Conservation (phyloP, 2,113 vertebrate genomes). For the Neogobius melanostomus region DNA sequence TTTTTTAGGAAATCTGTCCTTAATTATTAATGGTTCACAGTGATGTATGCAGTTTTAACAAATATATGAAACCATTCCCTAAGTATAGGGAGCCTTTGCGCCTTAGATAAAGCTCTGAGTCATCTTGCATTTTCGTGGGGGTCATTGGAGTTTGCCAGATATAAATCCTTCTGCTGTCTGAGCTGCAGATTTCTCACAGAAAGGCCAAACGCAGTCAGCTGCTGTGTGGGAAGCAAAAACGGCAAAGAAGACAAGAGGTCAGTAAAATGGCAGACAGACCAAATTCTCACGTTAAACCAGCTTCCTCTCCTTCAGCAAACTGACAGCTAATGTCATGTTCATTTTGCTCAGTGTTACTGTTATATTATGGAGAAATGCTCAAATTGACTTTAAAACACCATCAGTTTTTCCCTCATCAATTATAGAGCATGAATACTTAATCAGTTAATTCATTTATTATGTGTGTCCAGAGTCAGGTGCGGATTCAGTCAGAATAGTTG, state of each 20-base stretch:
- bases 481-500: too few relatives aligned
- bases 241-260: constrained; percentile 1
- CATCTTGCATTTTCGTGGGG: not conserved
- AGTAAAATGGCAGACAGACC: not conserved
- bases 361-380: too few relatives aligned
- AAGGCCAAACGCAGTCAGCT: constrained; percentile 16
- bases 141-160: constrained; percentile 14
- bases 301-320: not conserved
- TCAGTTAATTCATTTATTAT: too few relatives aligned
- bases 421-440: too few relatives aligned
- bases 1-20: too few relatives aligned
- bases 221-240: not conserved
- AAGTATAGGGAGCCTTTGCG: not conserved
- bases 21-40: not conserved
- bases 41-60: not conserved
- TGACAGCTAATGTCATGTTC: too few relatives aligned
- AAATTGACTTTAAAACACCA: too few relatives aligned
- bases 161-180: constrained; percentile 24
- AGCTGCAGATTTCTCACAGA: constrained; percentile 8
- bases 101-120: constrained; percentile 9
- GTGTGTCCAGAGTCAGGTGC: too few relatives aligned
- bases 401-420: too few relatives aligned
- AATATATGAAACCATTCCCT: not conserved
- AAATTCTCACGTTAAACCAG: not conserved
- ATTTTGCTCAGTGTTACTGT: too few relatives aligned